phyloP scores from a whole-genome alignment of 2,888 invertebrate species.

The Celastrina argiolus region DNA sequence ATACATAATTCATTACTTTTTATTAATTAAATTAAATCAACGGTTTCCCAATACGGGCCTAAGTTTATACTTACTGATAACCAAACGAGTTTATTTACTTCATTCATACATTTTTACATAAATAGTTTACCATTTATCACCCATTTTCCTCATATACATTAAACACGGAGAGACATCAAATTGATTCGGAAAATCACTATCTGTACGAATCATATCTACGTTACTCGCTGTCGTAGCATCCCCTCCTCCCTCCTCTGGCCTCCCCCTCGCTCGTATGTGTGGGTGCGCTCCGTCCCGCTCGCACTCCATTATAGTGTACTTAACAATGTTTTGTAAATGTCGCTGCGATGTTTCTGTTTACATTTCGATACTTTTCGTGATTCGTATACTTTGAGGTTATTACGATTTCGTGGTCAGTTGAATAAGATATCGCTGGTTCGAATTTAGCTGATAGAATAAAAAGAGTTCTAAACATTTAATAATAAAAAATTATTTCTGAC shows the following conservation, averaged over 20 bases:
- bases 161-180: slow-evolving; percentile 13
- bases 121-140: too few relatives aligned
- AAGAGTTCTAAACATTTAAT: too few relatives aligned
- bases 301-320: slow-evolving; percentile 58
- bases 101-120: too few relatives aligned
- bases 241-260: slow-evolving; percentile 46
- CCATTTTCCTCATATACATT: not conserved
- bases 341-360: slow-evolving; percentile 34
- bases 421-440: too few relatives aligned
- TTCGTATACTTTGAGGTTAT: slow-evolving; percentile 11
- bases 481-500: too few relatives aligned
- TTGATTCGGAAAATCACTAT: slow-evolving; percentile 12
- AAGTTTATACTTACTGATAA: too few relatives aligned
- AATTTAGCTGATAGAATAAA: too few relatives aligned
- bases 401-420: slow-evolving; percentile 10
- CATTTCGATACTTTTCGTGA: slow-evolving; percentile 27
- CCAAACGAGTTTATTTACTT: too few relatives aligned
- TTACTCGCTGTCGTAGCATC: slow-evolving; percentile 49
- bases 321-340: slow-evolving; percentile 53
- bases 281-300: slow-evolving; percentile 29
- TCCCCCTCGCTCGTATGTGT: slow-evolving; percentile 34
- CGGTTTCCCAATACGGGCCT: too few relatives aligned
- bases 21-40: too few relatives aligned
- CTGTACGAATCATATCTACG: slow-evolving; percentile 31
- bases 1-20: too few relatives aligned